Percentiles rank a stretch among this genome's conserved stretches.
These are phyloP conservation scores for Oligia fasciuncula DNA, from an alignment of 2,888 invertebrate species.

Conservation along the genomic window DNA sequence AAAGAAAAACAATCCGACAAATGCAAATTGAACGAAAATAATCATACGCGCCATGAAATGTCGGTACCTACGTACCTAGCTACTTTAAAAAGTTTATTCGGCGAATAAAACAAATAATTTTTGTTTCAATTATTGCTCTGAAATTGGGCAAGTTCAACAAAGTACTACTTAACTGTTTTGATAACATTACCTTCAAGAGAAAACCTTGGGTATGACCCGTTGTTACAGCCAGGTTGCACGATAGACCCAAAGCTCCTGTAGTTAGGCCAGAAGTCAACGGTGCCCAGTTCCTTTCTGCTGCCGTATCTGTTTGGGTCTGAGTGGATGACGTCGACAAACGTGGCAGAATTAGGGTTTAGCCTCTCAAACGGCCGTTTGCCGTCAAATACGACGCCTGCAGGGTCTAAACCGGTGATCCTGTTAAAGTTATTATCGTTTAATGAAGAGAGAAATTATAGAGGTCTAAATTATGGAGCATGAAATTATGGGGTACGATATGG, in stretches of 20 bases:
- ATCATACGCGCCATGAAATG: not conserved
- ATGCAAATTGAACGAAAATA: not conserved
- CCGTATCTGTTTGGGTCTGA: constrained; percentile 84
- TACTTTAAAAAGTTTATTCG: not conserved
- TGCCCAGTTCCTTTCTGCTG: constrained; percentile 72
- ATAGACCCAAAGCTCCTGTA: constrained; percentile 73
- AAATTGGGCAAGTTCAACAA: not conserved
- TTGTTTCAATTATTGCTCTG: not conserved
- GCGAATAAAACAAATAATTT: not conserved
- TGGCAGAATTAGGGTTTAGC: constrained; percentile 77
- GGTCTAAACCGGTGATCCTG: constrained; percentile 85
- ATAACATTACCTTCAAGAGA: constrained; percentile 74
- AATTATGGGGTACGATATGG: not conserved
- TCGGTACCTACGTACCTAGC: not conserved
- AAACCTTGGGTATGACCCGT: constrained; percentile 69
- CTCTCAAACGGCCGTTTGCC: constrained; percentile 69
- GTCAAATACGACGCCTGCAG: constrained; percentile 80
- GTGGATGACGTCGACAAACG: constrained; percentile 79
- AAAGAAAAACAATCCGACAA: not conserved
- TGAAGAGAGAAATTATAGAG: not conserved
- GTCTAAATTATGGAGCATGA: not conserved
- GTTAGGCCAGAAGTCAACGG: constrained; percentile 87
- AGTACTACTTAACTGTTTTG: not conserved
- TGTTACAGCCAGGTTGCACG: constrained; percentile 81
- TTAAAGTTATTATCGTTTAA: constrained; percentile 32